These are phyloP conservation scores for Mionectes olivaceus DNA, from an alignment of 2,797 vertebrate genomes.

Conservation along the genomic window DNA sequence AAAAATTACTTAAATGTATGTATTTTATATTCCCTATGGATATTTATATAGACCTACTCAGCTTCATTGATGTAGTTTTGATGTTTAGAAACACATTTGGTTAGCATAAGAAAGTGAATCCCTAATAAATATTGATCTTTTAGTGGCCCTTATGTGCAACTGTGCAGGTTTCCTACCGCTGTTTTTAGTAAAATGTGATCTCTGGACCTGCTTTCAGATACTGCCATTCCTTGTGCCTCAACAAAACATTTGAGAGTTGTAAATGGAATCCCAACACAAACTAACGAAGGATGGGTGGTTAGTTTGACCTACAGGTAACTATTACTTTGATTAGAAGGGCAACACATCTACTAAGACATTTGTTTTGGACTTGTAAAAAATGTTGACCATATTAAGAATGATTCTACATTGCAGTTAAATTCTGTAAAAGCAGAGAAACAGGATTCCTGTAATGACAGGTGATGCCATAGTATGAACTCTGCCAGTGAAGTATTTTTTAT, in stretches of 20 bases:
- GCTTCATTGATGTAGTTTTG: background rate
- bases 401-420: background rate
- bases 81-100: background rate
- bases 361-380: background rate
- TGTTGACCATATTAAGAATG: background rate
- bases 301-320: constrained; percentile 89
- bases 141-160: constrained; percentile 45
- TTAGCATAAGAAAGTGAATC: background rate
- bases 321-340: background rate
- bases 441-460: background rate
- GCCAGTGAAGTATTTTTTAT: background rate
- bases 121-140: background rate
- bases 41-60: background rate
- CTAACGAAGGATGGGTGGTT: constrained; percentile 96
- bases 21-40: background rate
- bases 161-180: constrained; percentile 44
- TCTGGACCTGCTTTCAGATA: constrained; percentile 77
- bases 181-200: constrained; percentile 58
- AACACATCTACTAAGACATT: background rate
- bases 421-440: background rate
- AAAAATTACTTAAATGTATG: background rate
- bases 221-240: constrained; percentile 80
- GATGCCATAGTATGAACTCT: background rate
- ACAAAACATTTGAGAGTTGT: constrained; percentile 89
- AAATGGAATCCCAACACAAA: constrained; percentile 89